Evolutionary conservation across 2,888 invertebrate species (phyloP).

Genomic region (Malthinus seriepunctatus): DNA sequence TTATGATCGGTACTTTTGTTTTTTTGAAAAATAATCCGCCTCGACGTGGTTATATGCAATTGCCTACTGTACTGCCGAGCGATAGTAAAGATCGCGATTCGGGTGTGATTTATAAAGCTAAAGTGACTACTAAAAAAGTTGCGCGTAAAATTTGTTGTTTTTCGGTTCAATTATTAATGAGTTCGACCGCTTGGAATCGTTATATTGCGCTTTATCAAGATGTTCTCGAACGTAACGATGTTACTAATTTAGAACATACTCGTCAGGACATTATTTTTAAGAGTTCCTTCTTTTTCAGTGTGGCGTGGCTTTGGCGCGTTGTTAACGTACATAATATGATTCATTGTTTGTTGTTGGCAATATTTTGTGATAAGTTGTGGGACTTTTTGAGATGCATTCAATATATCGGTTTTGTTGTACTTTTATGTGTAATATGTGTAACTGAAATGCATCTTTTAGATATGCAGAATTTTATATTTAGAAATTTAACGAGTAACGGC

Average conservation of each 20-base stretch:
- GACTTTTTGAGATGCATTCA: slow-evolving; percentile 72
- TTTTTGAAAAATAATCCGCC: slow-evolving; percentile 75
- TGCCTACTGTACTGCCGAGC: slow-evolving; percentile 61
- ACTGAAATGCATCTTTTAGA: slow-evolving; percentile 74
- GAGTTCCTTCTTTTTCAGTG: slow-evolving; percentile 73
- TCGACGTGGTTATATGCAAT: slow-evolving; percentile 71
- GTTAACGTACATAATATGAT: slow-evolving; percentile 78
- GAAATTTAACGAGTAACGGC: slow-evolving; percentile 52
- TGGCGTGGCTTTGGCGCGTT: slow-evolving; percentile 76
- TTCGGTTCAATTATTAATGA: slow-evolving; percentile 71
- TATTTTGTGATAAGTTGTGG: slow-evolving; percentile 83
- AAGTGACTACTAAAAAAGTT: slow-evolving; percentile 69
- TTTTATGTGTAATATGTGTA: slow-evolving; percentile 67
- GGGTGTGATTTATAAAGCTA: slow-evolving; percentile 67
- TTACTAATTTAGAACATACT: slow-evolving; percentile 57
- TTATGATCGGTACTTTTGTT: slow-evolving; percentile 70
- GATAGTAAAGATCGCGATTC: slow-evolving; percentile 53
- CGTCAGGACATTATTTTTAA: slow-evolving; percentile 66
- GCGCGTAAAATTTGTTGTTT: slow-evolving; percentile 67
- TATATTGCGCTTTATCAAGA: slow-evolving; percentile 81
- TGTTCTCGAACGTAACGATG: slow-evolving; percentile 67
- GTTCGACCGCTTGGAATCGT: slow-evolving; percentile 82
- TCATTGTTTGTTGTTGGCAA: slow-evolving; percentile 73
- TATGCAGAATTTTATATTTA: slow-evolving; percentile 61
- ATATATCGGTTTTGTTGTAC: slow-evolving; percentile 70